Percentiles rank a stretch among this genome's conserved stretches.
These are phyloP conservation scores for Thalassoma bifasciatum DNA, from an alignment of 2,113 vertebrate genomes.

Conservation along the genomic window DNA sequence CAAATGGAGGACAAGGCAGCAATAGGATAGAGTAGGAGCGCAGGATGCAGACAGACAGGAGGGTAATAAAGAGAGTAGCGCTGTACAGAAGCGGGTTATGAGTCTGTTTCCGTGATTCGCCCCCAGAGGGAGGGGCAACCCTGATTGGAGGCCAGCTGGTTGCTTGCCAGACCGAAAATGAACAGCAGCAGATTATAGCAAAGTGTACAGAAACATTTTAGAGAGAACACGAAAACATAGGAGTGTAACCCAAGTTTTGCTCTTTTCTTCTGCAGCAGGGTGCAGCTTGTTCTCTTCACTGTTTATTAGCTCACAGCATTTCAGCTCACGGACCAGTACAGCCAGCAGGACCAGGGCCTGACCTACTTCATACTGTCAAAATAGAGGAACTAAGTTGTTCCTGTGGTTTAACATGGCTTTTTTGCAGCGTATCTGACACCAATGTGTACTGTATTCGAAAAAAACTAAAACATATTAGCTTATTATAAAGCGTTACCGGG, in stretches of 20 bases:
- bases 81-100: slow-evolving; percentile 8
- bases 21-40: not conserved
- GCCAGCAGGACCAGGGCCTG: too few relatives aligned
- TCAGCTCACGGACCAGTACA: too few relatives aligned
- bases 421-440: too few relatives aligned
- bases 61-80: slow-evolving; percentile 28
- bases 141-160: slow-evolving; percentile 21
- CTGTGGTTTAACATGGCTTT: too few relatives aligned
- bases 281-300: not conserved
- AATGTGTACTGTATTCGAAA: too few relatives aligned
- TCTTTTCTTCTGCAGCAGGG: slow-evolving; percentile 5
- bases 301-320: not conserved
- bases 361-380: too few relatives aligned
- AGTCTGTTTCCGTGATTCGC: slow-evolving; percentile 2
- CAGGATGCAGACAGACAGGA: not conserved
- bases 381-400: too few relatives aligned
- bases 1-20: not conserved
- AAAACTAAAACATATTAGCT: too few relatives aligned
- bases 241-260: not conserved
- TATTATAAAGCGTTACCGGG: too few relatives aligned
- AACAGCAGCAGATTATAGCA: not conserved
- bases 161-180: slow-evolving; percentile 21
- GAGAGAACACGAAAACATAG: not conserved
- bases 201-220: not conserved
- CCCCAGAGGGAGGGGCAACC: not conserved